Conservation (phyloP, 2,113 vertebrate species). For the Grantiella picta region DNA sequence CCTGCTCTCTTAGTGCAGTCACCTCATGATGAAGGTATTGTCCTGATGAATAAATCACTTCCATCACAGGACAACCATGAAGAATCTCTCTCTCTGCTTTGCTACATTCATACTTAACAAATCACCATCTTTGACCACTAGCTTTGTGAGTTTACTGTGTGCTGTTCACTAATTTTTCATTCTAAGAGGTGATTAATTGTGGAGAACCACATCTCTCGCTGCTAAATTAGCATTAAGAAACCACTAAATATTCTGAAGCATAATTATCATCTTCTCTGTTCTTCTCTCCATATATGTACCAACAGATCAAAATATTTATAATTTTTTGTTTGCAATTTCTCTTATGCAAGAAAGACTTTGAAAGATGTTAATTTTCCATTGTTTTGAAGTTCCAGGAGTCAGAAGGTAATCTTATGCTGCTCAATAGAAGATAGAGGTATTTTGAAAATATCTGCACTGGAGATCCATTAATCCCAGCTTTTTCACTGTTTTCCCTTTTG, state of each 20-base stretch:
- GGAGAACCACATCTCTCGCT: not conserved
- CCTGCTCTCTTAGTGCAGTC: not conserved
- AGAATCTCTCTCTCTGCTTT: not conserved
- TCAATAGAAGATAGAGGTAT: not conserved
- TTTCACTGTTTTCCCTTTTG: not conserved
- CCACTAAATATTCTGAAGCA: not conserved
- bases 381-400: not conserved
- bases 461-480: not conserved
- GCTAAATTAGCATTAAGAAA: not conserved
- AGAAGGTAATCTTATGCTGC: not conserved
- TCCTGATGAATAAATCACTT: not conserved
- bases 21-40: rapidly evolving
- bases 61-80: not conserved
- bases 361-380: not conserved
- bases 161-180: not conserved
- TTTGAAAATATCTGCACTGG: not conserved
- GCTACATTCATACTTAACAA: not conserved
- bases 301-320: not conserved
- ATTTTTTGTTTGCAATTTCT: not conserved
- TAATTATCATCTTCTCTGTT: not conserved
- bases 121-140: not conserved
- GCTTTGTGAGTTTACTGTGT: not conserved
- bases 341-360: not conserved
- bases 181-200: not conserved
- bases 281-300: not conserved